These are phyloP conservation scores for Rhizoglyphus robini DNA, from an alignment of 1,140 invertebrate genomes.

Conservation along the genomic window DNA sequence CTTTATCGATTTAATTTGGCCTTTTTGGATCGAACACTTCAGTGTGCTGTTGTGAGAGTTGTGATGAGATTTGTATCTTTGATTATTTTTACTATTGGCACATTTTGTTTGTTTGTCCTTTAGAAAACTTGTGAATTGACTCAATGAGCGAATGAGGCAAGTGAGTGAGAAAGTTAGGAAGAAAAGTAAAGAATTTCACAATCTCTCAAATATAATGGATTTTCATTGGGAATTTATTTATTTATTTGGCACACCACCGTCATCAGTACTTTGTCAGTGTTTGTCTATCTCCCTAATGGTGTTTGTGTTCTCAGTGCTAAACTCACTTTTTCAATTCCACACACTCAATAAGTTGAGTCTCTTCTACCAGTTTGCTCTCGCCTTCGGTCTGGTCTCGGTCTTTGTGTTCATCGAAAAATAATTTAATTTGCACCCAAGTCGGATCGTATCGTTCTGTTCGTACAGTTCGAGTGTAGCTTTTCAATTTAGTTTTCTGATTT, in stretches of 20 bases:
- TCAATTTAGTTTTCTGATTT: constrained; percentile 2
- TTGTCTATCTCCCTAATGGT: neutral
- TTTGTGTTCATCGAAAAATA: neutral
- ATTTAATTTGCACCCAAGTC: constrained; percentile 8
- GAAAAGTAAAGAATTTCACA: neutral
- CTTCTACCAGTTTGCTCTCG: neutral
- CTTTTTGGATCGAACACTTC: too few relatives aligned
- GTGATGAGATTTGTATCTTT: too few relatives aligned
- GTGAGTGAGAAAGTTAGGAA: too few relatives aligned
- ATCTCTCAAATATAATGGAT: neutral
- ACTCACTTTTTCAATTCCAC: too few relatives aligned
- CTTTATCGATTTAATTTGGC: too few relatives aligned
- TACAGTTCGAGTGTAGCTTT: neutral
- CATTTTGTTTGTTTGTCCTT: too few relatives aligned
- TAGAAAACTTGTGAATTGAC: too few relatives aligned
- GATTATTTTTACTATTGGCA: too few relatives aligned
- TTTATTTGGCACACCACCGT: neutral
- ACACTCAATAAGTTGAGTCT: too few relatives aligned
- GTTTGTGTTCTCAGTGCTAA: neutral
- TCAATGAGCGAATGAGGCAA: too few relatives aligned
- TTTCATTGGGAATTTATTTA: neutral
- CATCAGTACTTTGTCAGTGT: neutral
- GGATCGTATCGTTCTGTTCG: neutral
- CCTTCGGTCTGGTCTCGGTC: neutral
- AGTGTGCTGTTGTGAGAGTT: too few relatives aligned